These are phyloP conservation scores for Mythimna ferrago DNA, from an alignment of 2,888 invertebrate species.

Conservation along the genomic window DNA sequence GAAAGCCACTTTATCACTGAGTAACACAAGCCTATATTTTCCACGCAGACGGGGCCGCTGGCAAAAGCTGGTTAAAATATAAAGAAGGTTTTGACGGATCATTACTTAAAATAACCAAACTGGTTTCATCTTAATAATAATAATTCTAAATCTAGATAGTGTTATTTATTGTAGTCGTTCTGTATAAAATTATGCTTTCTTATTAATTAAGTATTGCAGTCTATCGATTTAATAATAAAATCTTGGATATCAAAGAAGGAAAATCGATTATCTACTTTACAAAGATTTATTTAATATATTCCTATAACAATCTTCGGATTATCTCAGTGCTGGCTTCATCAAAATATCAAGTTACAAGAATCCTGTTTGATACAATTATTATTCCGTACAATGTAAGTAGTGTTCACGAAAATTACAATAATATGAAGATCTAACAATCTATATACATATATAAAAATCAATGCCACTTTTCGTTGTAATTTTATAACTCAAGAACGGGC, in stretches of 20 bases:
- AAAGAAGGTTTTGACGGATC: background rate
- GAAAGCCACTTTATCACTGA: too few relatives aligned
- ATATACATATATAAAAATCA: too few relatives aligned
- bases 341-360: slow-evolving; percentile 35
- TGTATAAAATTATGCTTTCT: background rate
- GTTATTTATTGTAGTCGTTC: background rate
- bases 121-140: background rate
- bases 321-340: background rate
- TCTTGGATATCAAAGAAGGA: background rate
- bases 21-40: too few relatives aligned
- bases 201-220: background rate
- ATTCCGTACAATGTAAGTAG: background rate
- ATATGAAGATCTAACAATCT: slow-evolving; percentile 29
- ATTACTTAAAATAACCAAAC: background rate
- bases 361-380: background rate
- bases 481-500: too few relatives aligned
- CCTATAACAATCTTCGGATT: background rate
- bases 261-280: background rate
- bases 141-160: background rate
- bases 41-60: too few relatives aligned
- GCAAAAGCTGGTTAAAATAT: too few relatives aligned
- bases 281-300: slow-evolving; percentile 14
- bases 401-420: slow-evolving; percentile 17
- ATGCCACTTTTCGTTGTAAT: too few relatives aligned
- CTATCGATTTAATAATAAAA: slow-evolving; percentile 1